Conservation (phyloP, 1,140 invertebrate species). For the Acromyrmex charruanus region DNA sequence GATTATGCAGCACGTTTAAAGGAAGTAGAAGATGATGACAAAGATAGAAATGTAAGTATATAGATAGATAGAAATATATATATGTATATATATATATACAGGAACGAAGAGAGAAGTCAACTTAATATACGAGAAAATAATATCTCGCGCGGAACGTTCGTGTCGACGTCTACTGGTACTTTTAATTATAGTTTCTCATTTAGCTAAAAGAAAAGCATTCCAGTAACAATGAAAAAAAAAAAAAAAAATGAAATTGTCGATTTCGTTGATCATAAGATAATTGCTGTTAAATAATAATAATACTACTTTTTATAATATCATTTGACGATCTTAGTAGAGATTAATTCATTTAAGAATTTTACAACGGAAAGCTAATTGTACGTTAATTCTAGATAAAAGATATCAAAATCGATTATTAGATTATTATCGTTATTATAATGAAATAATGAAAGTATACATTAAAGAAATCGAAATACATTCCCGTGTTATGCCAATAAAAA, state of each 20-base stretch:
- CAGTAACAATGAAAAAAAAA: not conserved
- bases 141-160: conserved; percentile 65
- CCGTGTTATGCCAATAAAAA: not conserved
- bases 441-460: not conserved
- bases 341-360: not conserved
- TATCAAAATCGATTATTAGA: conserved; percentile 3
- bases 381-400: not conserved
- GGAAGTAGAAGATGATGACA: conserved; percentile 27
- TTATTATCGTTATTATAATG: not conserved
- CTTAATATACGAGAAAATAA: conserved; percentile 68
- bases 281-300: not conserved
- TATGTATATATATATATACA: not conserved
- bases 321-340: not conserved
- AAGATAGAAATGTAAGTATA: conserved; percentile 56
- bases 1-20: conserved; percentile 54
- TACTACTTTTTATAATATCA: not conserved
- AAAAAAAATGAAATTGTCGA: conserved; percentile 6
- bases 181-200: not conserved
- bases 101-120: conserved; percentile 62
- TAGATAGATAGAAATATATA: conserved; percentile 23
- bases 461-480: not conserved
- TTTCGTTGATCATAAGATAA: not conserved
- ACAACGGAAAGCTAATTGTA: not conserved
- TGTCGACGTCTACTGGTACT: conserved; percentile 56
- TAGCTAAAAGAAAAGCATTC: not conserved